These are phyloP conservation scores for Panurus biarmicus DNA, from an alignment of 2,113 vertebrate genomes.

Conservation along the genomic window DNA sequence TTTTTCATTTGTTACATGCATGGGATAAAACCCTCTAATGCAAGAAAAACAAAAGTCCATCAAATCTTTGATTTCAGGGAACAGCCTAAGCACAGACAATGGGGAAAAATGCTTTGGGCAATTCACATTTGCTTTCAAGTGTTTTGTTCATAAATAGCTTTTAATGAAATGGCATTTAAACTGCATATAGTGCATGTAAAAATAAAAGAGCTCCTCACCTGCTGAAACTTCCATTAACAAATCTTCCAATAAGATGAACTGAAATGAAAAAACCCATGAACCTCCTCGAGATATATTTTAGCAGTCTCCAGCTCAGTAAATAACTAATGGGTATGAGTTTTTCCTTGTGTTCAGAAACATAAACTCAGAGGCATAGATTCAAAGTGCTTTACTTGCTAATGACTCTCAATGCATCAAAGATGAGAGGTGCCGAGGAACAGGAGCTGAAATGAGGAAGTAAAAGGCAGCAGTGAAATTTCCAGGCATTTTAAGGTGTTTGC, in stretches of 20 bases:
- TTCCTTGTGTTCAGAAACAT: neutral
- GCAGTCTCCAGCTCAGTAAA: neutral
- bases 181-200: neutral
- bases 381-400: neutral
- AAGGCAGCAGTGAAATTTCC: neutral
- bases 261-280: slow-evolving; percentile 43
- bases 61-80: neutral
- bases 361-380: neutral
- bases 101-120: neutral
- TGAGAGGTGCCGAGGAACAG: neutral
- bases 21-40: neutral
- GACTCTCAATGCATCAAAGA: neutral
- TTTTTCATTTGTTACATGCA: neutral
- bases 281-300: neutral
- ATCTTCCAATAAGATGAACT: slow-evolving; percentile 8
- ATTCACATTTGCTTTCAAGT: slow-evolving; percentile 3
- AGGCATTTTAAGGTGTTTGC: neutral
- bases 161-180: slow-evolving; percentile 51
- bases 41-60: neutral
- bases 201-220: slow-evolving; percentile 28
- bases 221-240: slow-evolving; percentile 46
- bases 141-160: slow-evolving; percentile 32
- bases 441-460: neutral
- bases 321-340: neutral
- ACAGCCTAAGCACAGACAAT: neutral